Conservation (phyloP, 2,113 vertebrate species). For the Dolichotis patagonum region DNA sequence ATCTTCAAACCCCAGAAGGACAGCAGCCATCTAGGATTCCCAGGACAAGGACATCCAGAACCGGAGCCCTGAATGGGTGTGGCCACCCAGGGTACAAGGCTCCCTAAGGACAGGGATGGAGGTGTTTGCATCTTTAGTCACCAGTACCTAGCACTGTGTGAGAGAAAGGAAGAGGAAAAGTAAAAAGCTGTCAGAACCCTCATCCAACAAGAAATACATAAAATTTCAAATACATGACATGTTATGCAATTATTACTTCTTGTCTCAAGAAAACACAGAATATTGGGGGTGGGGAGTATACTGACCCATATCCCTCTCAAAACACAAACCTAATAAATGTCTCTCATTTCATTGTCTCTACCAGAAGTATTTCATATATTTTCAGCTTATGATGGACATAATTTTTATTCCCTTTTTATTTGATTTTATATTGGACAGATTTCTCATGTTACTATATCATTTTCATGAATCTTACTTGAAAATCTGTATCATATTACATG, state of each 20-base stretch:
- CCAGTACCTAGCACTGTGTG: neutral
- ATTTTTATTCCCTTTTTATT: neutral
- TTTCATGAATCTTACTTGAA: neutral
- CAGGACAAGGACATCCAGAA: too few species aligned
- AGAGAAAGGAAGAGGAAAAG: neutral
- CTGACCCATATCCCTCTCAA: neutral
- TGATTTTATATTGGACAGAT: neutral
- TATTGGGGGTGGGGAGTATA: neutral
- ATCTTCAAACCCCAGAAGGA: neutral
- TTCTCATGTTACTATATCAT: neutral
- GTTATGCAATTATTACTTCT: neutral
- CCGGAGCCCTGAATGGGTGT: neutral
- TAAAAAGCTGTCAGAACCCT: neutral
- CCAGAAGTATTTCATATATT: neutral
- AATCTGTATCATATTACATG: neutral
- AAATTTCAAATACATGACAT: neutral
- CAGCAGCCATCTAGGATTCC: too few species aligned
- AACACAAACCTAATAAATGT: neutral
- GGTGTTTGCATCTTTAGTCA: too few species aligned
- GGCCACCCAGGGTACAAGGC: neutral
- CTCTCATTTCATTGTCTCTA: neutral
- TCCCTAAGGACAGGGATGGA: neutral
- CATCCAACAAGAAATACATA: neutral
- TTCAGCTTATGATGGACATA: neutral
- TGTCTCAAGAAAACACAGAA: constrained; percentile 5